Base-by-base conservation (phyloP, 2,113 vertebrate species). In the Tyrannus savana region DNA sequence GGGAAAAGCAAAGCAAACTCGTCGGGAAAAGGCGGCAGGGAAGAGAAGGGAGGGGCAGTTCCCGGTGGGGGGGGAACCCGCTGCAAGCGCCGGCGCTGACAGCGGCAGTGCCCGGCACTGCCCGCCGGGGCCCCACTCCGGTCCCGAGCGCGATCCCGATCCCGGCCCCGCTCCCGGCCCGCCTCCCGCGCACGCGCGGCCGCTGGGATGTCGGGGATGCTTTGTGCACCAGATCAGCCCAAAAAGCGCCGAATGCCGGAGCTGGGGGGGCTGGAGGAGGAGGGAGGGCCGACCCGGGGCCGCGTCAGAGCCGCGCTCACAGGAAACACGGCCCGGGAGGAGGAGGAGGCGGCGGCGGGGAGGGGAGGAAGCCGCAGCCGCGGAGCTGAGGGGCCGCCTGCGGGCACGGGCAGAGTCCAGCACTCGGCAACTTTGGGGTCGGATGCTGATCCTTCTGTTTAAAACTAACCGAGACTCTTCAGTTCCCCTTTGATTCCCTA, bases 181-280 rank as follows among this genome's bases (percentile, higher is more conserved):
- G 71, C 83, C 62, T 31, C 83, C 83, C 83, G 83, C 83, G 83
- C 83, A 85, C 42, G 83, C 83, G 83, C 55, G 31, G 55, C 55
- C 55, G 55, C 83, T 1, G 42, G 97, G 97, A 98, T 97, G 97
- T 97, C 98, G 97, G 89, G 94, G 98, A 97, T 97, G 96, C 98
- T 98, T 98, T 94, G 98, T 94, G 97, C 97, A 62, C 97, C 95
- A 97, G 96, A 96, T 97, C 98, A 98, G 98, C 97, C 96, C 97
- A 82, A 94, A 97, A 96, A 72, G 95, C 69, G 95, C 76, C 58
- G 33, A 86, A 95, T 44, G 95, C 52, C 77, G 53, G 95, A 93
- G 56, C 60, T 16, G 25, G 25, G 27, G 31, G 22, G 63, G 63
- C 25, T 10, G 3, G 13, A n/a, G 23, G 6, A 4, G 4, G 25